Base-by-base conservation (phyloP, 2,797 vertebrate genomes). In the Diceros bicornis region DNA sequence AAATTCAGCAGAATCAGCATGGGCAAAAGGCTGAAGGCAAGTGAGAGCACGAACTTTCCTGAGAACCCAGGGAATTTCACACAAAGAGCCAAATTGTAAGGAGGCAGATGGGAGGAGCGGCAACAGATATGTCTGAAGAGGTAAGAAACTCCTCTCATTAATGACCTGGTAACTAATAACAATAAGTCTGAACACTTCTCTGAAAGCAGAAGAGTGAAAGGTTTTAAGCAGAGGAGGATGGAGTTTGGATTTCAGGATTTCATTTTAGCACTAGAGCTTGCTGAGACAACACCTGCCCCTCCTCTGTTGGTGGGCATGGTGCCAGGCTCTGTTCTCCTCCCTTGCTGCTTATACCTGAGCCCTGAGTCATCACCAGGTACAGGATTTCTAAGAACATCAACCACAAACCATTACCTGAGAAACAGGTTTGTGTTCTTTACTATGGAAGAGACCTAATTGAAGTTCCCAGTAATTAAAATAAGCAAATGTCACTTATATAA, bases 401-500 rank as follows among this genome's bases (percentile, higher is more conserved):
- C 77, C 78, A 32, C 81, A 97, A 86, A 44, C 77, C 72, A 69
- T 75, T 83, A 96, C 96, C 81, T 68, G 77, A 95, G 59, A 96
- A 95, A 92, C 69, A 61, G 37, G 89, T 91, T 91, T 96, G 29
- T 50, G 34, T 7, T 69, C 41, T 91, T 74, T 34, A 55, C n/a
- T 1, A 37, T n/a, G 55, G 71, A 90, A 95, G 79, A 96, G 57
- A 95, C 41, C n/a, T 93, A 69, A 91, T 1, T 92, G 52, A 95
- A 82, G 90, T 83, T 97, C 50, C 91, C 74, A 87, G 97, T 97
- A 94, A 96, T 97, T 77, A 91, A 94, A 96, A 92, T 88, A 83
- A 96, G 95, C 72, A 97, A 97, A 95, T 68, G 74, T 52, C 96
- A 72, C 94, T 95, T 87, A 83, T 52, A 68, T 89, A 95, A 96